Evolutionary conservation across 2,888 invertebrate species (phyloP).

Genomic region (Zeuzera pyrina): DNA sequence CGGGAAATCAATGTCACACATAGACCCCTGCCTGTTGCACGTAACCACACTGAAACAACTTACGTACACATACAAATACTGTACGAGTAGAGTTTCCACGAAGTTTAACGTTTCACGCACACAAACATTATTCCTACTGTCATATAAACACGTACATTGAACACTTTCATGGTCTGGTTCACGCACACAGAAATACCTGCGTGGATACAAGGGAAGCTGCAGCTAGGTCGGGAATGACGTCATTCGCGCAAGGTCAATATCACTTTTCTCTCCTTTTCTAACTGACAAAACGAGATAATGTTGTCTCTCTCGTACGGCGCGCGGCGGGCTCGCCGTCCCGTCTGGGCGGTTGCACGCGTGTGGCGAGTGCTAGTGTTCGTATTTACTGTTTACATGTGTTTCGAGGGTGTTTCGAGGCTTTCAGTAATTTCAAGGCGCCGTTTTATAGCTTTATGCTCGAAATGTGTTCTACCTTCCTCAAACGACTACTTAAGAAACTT

Average conservation of each 20-base stretch:
- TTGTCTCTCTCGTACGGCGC: not conserved
- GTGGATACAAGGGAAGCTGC: conserved; percentile 43
- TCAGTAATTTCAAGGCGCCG: not conserved
- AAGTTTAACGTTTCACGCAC: conserved; percentile 18
- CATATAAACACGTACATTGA: conserved; percentile 6
- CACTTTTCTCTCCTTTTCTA: conserved; percentile 38
- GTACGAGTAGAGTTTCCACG: conserved; percentile 3
- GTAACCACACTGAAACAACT: conserved; percentile 7
- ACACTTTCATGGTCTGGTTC: conserved; percentile 15
- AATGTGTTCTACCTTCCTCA: no score
- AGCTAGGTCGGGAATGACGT: conserved; percentile 76
- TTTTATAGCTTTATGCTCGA: conserved; percentile 1
- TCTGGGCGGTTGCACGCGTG: conserved; percentile 54
- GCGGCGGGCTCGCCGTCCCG: conserved; percentile 46
- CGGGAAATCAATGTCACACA: conserved; percentile 59
- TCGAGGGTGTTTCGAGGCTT: not conserved
- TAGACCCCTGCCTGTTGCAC: conserved; percentile 46
- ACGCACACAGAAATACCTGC: conserved; percentile 10
- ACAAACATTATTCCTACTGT: conserved; percentile 36
- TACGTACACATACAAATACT: conserved; percentile 4
- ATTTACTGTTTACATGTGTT: conserved; percentile 1
- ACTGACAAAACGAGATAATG: conserved; percentile 8
- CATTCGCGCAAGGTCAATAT: conserved; percentile 71
- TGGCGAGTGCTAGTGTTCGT: conserved; percentile 10
- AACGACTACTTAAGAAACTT: conserved; percentile 10